These are phyloP conservation scores for Lomographa bimaculata DNA, from an alignment of 2,888 invertebrate genomes.

Conservation along the genomic window DNA sequence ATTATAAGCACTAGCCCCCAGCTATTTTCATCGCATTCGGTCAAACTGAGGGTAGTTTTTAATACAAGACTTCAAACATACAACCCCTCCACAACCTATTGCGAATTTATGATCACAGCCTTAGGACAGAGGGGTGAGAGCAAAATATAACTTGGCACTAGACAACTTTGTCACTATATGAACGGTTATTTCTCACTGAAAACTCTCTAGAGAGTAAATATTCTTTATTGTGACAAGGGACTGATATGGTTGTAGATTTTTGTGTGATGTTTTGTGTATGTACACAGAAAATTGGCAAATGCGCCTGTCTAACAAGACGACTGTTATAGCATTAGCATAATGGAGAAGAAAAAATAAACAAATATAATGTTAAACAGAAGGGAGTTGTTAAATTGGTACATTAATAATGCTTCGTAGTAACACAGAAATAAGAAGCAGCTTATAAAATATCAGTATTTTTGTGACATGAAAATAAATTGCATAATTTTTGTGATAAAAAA, in stretches of 20 bases:
- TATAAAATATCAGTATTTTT: too few species aligned
- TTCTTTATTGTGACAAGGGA: constrained; percentile 7
- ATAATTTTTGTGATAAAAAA: too few species aligned
- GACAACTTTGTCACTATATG: constrained; percentile 8
- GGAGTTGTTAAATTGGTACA: not conserved
- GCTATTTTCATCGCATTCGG: constrained; percentile 9
- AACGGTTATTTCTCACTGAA: too few species aligned
- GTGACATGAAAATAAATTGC: too few species aligned
- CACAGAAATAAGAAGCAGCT: too few species aligned
- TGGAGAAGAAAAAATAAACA: constrained; percentile 14
- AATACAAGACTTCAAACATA: constrained; percentile 25
- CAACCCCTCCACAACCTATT: constrained; percentile 23
- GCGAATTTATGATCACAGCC: constrained; percentile 31
- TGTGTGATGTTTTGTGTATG: constrained; percentile 8
- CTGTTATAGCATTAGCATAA: constrained; percentile 19
- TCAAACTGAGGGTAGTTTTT: constrained; percentile 18
- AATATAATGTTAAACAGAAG: constrained; percentile 1
- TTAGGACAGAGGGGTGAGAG: constrained; percentile 15
- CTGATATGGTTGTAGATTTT: not conserved
- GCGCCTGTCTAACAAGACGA: constrained; percentile 16
- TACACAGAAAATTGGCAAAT: constrained; percentile 20
- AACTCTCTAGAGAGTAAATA: too few species aligned
- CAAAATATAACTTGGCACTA: not conserved
- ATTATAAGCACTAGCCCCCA: constrained; percentile 14
- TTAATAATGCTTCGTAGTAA: too few species aligned